Evolutionary conservation across 2,888 invertebrate genomes (phyloP).

Genomic region (Aspidapion aeneum): DNA sequence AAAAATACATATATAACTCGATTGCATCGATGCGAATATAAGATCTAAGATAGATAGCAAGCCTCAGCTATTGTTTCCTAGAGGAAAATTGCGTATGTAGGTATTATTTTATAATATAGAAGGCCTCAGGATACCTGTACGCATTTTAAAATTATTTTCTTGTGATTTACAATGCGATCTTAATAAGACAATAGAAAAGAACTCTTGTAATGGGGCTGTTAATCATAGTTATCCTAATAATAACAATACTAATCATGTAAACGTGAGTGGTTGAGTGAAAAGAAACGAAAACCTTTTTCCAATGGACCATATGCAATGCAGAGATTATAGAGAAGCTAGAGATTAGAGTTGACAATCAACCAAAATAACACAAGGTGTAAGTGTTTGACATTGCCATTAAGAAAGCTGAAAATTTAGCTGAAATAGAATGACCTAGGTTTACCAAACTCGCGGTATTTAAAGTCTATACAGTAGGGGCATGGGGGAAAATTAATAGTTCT

Average conservation of each 20-base stretch:
- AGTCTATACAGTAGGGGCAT: too few relatives aligned
- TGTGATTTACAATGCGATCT: too few relatives aligned
- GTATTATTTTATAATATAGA: neutral
- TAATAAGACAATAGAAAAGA: neutral
- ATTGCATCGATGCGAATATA: slow-evolving; percentile 20
- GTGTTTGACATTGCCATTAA: too few relatives aligned
- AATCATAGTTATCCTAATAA: neutral
- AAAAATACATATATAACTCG: slow-evolving; percentile 3
- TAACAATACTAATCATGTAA: neutral
- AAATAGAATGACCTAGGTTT: too few relatives aligned
- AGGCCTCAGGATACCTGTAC: neutral
- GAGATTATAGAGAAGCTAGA: too few relatives aligned
- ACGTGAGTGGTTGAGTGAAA: neutral
- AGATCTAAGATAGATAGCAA: slow-evolving; percentile 15
- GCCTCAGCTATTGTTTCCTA: neutral
- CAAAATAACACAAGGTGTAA: too few relatives aligned
- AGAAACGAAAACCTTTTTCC: too few relatives aligned
- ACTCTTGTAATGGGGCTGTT: neutral
- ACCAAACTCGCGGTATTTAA: too few relatives aligned
- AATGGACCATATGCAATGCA: too few relatives aligned
- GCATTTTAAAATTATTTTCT: neutral
- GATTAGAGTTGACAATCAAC: too few relatives aligned
- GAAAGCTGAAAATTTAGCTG: too few relatives aligned
- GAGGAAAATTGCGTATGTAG: neutral
- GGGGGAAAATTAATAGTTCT: too few relatives aligned